Evolutionary conservation across 2,113 vertebrate species (phyloP).

Genomic region (Gallinago media): DNA sequence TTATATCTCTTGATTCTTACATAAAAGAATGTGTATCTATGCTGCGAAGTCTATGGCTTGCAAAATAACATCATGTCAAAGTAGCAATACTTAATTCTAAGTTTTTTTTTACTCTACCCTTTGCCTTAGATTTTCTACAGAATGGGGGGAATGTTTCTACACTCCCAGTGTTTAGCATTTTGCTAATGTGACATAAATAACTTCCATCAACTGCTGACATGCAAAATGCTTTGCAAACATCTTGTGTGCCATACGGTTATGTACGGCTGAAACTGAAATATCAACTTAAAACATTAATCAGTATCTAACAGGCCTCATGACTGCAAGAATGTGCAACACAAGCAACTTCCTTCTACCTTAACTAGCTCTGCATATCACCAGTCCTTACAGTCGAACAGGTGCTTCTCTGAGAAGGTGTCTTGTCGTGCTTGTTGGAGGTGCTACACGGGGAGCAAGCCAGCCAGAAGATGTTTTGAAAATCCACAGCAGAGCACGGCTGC

Average conservation of each 20-base stretch:
- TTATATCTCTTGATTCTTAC: neutral
- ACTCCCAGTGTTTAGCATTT: neutral
- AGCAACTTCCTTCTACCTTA: neutral
- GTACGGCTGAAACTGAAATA: neutral
- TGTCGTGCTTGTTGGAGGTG: neutral
- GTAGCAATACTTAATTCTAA: neutral
- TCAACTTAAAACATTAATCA: neutral
- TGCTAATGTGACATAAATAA: neutral
- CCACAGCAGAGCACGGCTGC: accelerated
- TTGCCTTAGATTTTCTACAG: neutral
- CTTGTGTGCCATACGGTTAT: neutral
- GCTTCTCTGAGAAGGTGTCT: neutral
- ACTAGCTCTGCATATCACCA: accelerated
- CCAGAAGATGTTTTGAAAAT: neutral
- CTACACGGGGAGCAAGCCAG: neutral
- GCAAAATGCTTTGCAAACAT: neutral
- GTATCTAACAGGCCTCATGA: neutral
- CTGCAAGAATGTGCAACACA: neutral
- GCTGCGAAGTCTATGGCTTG: neutral
- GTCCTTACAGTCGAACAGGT: neutral
- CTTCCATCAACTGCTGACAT: neutral
- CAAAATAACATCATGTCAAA: neutral
- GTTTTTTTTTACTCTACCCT: neutral
- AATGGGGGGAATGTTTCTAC: neutral
- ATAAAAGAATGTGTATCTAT: neutral